Evolutionary conservation across 2,888 invertebrate genomes (phyloP), one percentile per base, ranked within the genome.

Genomic region (Nomada ruficornis): DNA sequence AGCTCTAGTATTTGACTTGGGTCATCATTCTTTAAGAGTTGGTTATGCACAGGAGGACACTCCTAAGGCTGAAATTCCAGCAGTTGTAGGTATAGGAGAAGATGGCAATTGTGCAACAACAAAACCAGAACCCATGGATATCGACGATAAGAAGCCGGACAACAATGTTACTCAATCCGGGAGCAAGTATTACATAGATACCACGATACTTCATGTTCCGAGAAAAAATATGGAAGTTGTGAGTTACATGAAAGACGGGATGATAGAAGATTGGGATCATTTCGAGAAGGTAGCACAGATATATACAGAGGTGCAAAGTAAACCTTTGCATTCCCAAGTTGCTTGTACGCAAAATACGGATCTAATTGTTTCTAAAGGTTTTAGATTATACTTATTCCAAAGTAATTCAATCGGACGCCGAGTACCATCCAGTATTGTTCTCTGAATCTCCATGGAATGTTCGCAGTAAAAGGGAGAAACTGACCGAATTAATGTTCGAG

Each of bases 201-300:
- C 99, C 9, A 98, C 98, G 2, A 97, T 97, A 91, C 95, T 99
- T 9, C 98, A 98, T 92, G 98, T 98, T 0, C 98, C 99, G 0
- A 95, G 98, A 0, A 96, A 97, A 15, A 96, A 96, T 84, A 97
- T 98, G 97, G 99, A 99, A 93, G 96, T 98, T 52, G 96, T 96
- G 73, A 97, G 97, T 5, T 99, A 98, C 93, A 98, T 99, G 96
- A 99, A 99, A 93, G 99, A 99, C 89, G 99, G 99, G 64, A 98
- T 99, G 97, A 97, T 99, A 63, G 99, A 99, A 91, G 99, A 99
- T 94, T 99, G 99, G 99, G 99, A 99, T 92, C 95, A 99, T 81
- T 99, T 99, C 94, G 99, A 99, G 94, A 98, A 98, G 94, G 97
- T 99, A 83, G 64, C 26, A 3, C 75, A 44, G 13, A 10, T 36